phyloP scores from a whole-genome alignment of 2,888 invertebrate species.

The Chymomyza procnemis region DNA sequence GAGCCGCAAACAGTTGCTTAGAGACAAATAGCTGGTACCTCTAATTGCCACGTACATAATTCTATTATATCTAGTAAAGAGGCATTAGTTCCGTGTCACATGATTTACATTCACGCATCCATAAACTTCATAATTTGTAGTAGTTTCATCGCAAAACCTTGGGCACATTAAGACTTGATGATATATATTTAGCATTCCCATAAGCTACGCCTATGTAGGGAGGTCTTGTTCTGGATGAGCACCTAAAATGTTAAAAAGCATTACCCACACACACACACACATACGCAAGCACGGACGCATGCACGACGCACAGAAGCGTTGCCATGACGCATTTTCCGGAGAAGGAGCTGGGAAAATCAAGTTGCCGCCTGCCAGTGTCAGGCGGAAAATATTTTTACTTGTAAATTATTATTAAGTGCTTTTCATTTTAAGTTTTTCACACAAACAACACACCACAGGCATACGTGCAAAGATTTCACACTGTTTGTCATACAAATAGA shows the following conservation, averaged over 20 bases:
- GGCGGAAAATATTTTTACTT: slow-evolving; percentile 24
- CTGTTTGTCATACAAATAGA: background rate
- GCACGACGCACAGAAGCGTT: background rate
- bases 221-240: background rate
- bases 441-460: slow-evolving; percentile 13
- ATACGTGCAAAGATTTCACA: background rate
- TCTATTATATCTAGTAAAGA: background rate
- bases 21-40: background rate
- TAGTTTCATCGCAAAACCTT: background rate
- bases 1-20: background rate
- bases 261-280: slow-evolving; percentile 5
- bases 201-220: background rate
- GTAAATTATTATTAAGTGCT: slow-evolving; percentile 63
- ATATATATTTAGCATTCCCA: background rate
- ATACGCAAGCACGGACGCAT: background rate
- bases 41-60: background rate
- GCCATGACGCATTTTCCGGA: background rate
- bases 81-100: background rate
- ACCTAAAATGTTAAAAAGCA: slow-evolving; percentile 3
- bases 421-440: slow-evolving; percentile 47
- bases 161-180: background rate
- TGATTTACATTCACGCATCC: background rate
- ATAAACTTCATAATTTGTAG: background rate
- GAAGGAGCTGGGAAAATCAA: slow-evolving; percentile 2
- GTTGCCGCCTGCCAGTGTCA: background rate